Base-by-base conservation (phyloP, 2,113 vertebrate species). In the Nycticorax nycticorax region DNA sequence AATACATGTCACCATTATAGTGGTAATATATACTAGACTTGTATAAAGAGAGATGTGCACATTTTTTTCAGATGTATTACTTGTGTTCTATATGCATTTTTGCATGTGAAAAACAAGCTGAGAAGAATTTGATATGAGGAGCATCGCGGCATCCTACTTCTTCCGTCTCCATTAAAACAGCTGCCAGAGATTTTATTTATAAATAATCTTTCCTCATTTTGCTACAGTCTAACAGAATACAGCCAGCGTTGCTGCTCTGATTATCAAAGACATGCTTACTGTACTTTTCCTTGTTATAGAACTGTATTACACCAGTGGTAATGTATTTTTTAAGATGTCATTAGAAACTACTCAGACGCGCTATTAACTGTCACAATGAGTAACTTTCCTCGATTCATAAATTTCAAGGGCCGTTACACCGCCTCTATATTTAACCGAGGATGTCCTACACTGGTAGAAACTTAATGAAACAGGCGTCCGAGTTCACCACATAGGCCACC, bases 171-270 rank as follows among this genome's bases (percentile, higher is more conserved):
- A 50, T 13, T 71, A 67, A 94, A 88, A 86, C 11, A 86, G 35
- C 83, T 50, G 67, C 35, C 57, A 28, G 45, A 66, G 10, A 66
- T 28, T 86, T 86, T 68, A 79, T 88, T 90, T 88, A 63, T 77
- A 92, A 94, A 62, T 53, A 2, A 45, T 57, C 83, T 74, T 85
- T 41, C 50, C 74, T 73, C 22, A 20, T 89, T 96, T 77, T 89
- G 56, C 75, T 89, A 27, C 20, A 64, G 28, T 63, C 28, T 55
- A 59, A 88, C 47, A 85, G 77, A 97, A 66, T 19, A 60, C 3
- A 84, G 64, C 37, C 11, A 39, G 2, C 4, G 3, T 14, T 75
- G 28, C 76, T 67, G 26, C 35, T 59, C 59, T 27, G 59, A 47
- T 80, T 45, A 43, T 28, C 9, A 55, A 43, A 92, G 27, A 88